Conservation (phyloP, 2,113 vertebrate genomes). For the Dromaius novaehollandiae region DNA sequence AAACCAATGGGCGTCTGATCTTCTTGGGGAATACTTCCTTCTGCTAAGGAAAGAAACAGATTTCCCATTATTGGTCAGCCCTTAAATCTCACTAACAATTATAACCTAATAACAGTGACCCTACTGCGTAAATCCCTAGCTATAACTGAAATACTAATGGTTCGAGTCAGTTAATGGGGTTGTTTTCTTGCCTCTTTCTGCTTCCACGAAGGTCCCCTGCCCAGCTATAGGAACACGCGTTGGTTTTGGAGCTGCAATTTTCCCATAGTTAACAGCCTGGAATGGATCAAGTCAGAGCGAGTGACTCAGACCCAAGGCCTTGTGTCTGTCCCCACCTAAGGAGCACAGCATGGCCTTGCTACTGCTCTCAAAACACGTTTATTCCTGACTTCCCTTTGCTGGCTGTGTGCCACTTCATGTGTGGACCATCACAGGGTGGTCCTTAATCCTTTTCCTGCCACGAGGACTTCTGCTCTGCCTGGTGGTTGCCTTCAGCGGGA, state of each 20-base stretch:
- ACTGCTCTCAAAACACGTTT: not conserved
- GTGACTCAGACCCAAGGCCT: not conserved
- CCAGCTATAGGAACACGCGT: not conserved
- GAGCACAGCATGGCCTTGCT: not conserved
- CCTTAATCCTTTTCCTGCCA: not conserved
- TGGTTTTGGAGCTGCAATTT: not conserved
- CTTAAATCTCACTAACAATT: not conserved
- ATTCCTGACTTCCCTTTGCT: not conserved
- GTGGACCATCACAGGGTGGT: too few relatives aligned
- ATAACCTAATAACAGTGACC: not conserved
- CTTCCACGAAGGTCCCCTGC: not conserved
- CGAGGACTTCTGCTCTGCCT: not conserved
- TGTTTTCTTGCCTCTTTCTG: not conserved
- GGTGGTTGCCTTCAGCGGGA: not conserved
- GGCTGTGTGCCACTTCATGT: not conserved
- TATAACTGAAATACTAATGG: not conserved
- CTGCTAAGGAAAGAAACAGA: not conserved
- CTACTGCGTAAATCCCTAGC: not conserved
- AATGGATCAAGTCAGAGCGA: not conserved
- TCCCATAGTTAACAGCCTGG: not conserved
- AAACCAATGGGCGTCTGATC: not conserved
- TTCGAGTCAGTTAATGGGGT: not conserved
- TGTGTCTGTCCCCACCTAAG: not conserved
- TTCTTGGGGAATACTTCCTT: not conserved
- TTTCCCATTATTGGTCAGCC: not conserved